Evolutionary conservation across 2,113 vertebrate species (phyloP), one percentile per base, ranked within the genome.

Genomic region (Triplophysa rosa): DNA sequence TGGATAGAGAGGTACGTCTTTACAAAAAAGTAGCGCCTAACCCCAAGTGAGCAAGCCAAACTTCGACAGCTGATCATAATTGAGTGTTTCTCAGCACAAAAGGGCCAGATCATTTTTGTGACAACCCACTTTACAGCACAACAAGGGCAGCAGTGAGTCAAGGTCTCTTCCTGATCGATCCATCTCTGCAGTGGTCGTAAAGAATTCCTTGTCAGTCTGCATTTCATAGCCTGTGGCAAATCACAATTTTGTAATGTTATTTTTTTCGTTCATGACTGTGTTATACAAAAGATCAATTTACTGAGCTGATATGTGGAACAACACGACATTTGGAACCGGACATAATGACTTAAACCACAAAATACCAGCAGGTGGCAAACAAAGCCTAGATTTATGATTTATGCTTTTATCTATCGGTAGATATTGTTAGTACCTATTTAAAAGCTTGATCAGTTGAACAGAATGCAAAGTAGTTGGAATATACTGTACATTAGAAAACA

Each of bases 41-140:
- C 42, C 42, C 8, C 11, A 45, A 45, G 42, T 12, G 42, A 45
- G 10, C 10, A 45, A 12, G 2, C 1, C 42, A 45, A 45, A 45
- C 42, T 11, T 17, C 9, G 1, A 58, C n/a, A 58, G 2, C 19
- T 0, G 19, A 9, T 52, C 19, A 58, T n/a, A 21, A 12, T 45
- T 17, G 33, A 37, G 33, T 7, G 68, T 42, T 19, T 63, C 49
- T 78, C 87, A 92, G 84, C 91, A 92, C 80, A 93, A 84, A 63
- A 80, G 73, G n/a, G 79, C 84, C 67, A 93, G 90, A 75, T 93
- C 91, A 8, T 81, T 90, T 78, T 82, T 91, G 65, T 66, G 84
- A 75, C 93, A 93, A 68, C 91, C 93, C 5, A 78, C 45, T 54
- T 89, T 78, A 81, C 92, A 94, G 81, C 93, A 93, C 58, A 23